A percentile compares a stretch with the other conserved stretches of the same genome.
These are phyloP conservation scores for Chaetogeoica ovagalla DNA, from an alignment of 2,888 invertebrate species.

Conservation along the genomic window DNA sequence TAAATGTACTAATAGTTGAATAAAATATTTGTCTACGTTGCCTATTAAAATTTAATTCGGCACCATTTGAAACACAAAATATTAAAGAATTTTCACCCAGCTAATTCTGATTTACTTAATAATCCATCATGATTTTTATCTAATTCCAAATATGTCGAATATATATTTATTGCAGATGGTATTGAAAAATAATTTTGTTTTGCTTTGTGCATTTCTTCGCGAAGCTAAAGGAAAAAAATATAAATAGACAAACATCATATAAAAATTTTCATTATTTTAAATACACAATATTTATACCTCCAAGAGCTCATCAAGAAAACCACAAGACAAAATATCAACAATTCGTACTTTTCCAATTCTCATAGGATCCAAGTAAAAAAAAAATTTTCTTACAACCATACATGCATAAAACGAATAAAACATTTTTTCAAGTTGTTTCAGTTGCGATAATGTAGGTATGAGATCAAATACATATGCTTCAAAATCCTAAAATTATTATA, in stretches of 20 bases:
- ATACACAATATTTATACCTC: constrained; percentile 65
- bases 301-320: constrained; percentile 87
- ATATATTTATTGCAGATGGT: constrained; percentile 83
- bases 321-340: constrained; percentile 86
- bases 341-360: constrained; percentile 87
- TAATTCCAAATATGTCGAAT: constrained; percentile 90
- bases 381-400: constrained; percentile 92
- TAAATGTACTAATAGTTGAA: too few relatives aligned
- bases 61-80: background rate
- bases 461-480: constrained; percentile 93
- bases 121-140: constrained; percentile 95
- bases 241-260: constrained; percentile 3
- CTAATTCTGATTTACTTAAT: constrained; percentile 87
- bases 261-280: background rate
- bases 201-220: constrained; percentile 83
- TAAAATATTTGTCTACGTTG: too few relatives aligned
- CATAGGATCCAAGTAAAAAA: constrained; percentile 91
- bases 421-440: constrained; percentile 87
- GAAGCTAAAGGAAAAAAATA: constrained; percentile 63
- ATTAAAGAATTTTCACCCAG: constrained; percentile 65
- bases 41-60: background rate
- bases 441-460: constrained; percentile 86
- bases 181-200: constrained; percentile 92
- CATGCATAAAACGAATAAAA: constrained; percentile 96
- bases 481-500: constrained; percentile 71